Conservation (phyloP, 2,797 vertebrate species). For the Acipenser ruthenus region DNA sequence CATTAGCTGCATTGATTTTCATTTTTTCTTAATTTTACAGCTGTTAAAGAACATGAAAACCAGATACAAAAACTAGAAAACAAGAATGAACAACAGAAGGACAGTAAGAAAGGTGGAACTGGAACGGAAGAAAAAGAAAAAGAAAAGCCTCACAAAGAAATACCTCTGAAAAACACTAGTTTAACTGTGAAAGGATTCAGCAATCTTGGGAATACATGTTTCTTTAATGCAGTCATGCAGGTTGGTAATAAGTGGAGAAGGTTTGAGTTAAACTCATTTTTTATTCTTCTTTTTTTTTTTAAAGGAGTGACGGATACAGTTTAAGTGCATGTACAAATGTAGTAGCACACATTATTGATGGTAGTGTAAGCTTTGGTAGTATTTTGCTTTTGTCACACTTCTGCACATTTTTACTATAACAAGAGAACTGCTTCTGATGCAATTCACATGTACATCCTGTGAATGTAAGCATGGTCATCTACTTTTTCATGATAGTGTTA, state of each 20-base stretch:
- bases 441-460: no score
- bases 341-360: no score
- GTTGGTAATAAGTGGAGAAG: slow-evolving; percentile 38
- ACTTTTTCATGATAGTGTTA: no score
- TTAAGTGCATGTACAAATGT: no score
- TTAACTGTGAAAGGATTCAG: slow-evolving; percentile 80
- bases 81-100: slow-evolving; percentile 57
- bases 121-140: slow-evolving; percentile 30
- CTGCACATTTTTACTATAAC: no score
- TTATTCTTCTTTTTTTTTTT: no score
- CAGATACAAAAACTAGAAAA: slow-evolving; percentile 46
- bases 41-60: slow-evolving; percentile 39
- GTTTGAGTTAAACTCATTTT: no score
- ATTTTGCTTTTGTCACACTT: no score
- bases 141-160: slow-evolving; percentile 15
- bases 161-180: slow-evolving; percentile 2
- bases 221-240: slow-evolving; percentile 97
- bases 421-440: no score
- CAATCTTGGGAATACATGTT: slow-evolving; percentile 95
- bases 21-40: slow-evolving; percentile 9
- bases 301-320: no score
- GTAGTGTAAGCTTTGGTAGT: no score
- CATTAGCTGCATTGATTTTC: neutral
- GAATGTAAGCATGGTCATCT: no score
- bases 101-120: slow-evolving; percentile 42